These are phyloP conservation scores for Aptenodytes patagonicus DNA, from an alignment of 2,113 vertebrate species.

Conservation along the genomic window DNA sequence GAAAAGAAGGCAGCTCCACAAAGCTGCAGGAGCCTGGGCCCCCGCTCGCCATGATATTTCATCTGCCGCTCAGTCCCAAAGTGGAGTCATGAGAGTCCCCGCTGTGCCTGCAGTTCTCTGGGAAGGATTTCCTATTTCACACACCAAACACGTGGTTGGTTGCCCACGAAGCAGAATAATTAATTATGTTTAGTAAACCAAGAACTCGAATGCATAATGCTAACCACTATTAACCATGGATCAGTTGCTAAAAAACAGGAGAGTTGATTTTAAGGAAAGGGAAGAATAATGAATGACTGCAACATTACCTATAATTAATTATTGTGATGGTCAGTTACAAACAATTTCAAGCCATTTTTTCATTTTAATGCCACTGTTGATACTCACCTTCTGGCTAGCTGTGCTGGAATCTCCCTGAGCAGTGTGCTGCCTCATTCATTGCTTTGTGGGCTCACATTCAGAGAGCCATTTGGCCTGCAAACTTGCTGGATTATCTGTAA, in stretches of 20 bases:
- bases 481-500: conserved; percentile 73
- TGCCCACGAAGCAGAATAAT: conserved; percentile 19
- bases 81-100: not conserved
- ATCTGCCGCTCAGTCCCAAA: not conserved
- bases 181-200: conserved; percentile 32
- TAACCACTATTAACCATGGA: conserved; percentile 42
- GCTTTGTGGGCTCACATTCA: conserved; percentile 59
- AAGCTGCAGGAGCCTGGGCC: not conserved
- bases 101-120: not conserved
- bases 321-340: conserved; percentile 48
- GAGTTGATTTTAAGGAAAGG: conserved; percentile 51
- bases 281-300: conserved; percentile 47
- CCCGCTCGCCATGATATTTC: not conserved
- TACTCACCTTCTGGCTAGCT: conserved; percentile 35
- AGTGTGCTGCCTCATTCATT: conserved; percentile 22
- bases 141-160: not conserved
- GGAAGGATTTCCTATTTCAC: conserved; percentile 2
- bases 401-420: conserved; percentile 27
- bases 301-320: conserved; percentile 62
- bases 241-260: conserved; percentile 49
- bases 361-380: conserved; percentile 34
- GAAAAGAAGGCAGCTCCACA: not conserved
- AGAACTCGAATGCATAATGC: not conserved
- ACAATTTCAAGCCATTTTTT: conserved; percentile 48
- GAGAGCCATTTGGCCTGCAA: conserved; percentile 69